Conservation (phyloP, 1,140 invertebrate species). For the Drosophila burlai region DNA sequence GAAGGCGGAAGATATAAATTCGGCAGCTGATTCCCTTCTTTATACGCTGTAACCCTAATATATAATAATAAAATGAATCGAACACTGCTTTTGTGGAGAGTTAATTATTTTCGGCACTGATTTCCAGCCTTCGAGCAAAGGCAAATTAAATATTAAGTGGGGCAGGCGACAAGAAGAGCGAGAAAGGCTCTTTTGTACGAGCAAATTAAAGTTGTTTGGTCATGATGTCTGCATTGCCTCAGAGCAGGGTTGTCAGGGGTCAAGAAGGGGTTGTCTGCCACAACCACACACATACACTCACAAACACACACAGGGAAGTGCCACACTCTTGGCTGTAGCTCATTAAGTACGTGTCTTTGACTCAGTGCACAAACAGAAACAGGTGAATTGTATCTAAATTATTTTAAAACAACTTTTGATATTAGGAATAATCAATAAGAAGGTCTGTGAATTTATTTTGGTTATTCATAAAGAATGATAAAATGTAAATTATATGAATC, state of each 20-base stretch:
- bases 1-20: neutral
- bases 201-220: conserved; percentile 58
- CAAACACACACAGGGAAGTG: conserved; percentile 30
- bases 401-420: neutral
- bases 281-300: conserved; percentile 4
- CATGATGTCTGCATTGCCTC: conserved; percentile 52
- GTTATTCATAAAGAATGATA: no score
- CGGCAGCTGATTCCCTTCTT: neutral
- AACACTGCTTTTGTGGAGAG: neutral
- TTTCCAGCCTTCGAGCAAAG: conserved; percentile 6
- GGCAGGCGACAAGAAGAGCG: conserved; percentile 1
- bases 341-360: conserved; percentile 64
- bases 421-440: no score
- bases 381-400: neutral
- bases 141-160: conserved; percentile 26
- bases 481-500: no score
- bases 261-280: conserved; percentile 29
- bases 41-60: neutral
- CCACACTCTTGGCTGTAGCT: conserved; percentile 66
- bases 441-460: no score
- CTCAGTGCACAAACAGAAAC: conserved; percentile 6
- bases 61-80: neutral
- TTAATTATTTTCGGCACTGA: conserved; percentile 1
- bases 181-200: conserved; percentile 31
- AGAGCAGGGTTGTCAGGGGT: conserved; percentile 19